phyloP scores from a whole-genome alignment of 2,888 invertebrate species.

The Pollenia labialis region DNA sequence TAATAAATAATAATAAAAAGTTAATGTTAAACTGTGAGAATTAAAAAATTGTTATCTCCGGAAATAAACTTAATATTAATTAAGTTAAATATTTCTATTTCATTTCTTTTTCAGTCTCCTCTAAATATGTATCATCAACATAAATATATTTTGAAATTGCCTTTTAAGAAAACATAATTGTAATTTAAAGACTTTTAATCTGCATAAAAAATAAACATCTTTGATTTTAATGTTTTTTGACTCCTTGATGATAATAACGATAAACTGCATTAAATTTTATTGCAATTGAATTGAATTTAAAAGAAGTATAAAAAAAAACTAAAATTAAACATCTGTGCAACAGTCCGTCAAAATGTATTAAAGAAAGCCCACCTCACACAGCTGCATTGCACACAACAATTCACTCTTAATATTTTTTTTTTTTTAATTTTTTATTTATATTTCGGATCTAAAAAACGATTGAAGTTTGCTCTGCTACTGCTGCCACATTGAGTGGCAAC shows the following conservation, averaged over 20 bases:
- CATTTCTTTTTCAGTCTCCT: not conserved
- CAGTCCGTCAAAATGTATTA: constrained; percentile 57
- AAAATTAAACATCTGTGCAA: constrained; percentile 65
- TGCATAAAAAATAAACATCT: constrained; percentile 44
- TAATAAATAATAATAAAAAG: too few species aligned
- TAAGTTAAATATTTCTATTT: not conserved
- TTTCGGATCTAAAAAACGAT: constrained; percentile 9
- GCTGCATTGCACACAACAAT: constrained; percentile 56
- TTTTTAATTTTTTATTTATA: constrained; percentile 21
- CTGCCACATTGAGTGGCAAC: constrained; percentile 49
- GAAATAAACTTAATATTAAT: too few species aligned
- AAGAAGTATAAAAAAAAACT: constrained; percentile 21
- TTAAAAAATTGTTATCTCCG: too few species aligned
- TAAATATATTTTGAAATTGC: constrained; percentile 29
- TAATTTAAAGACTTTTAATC: constrained; percentile 58
- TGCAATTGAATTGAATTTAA: constrained; percentile 64
- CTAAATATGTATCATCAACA: not conserved
- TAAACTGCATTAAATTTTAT: constrained; percentile 68
- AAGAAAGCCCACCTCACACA: constrained; percentile 61
- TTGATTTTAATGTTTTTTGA: constrained; percentile 40
- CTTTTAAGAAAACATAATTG: constrained; percentile 27
- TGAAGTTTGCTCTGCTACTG: constrained; percentile 47
- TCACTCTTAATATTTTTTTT: constrained; percentile 29
- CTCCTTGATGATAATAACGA: constrained; percentile 56
- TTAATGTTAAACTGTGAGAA: too few species aligned